Percentiles rank a stretch among this genome's conserved stretches.
Evolutionary conservation across 2,888 invertebrate species (phyloP).

Genomic region (Drosophila sordidapex): DNA sequence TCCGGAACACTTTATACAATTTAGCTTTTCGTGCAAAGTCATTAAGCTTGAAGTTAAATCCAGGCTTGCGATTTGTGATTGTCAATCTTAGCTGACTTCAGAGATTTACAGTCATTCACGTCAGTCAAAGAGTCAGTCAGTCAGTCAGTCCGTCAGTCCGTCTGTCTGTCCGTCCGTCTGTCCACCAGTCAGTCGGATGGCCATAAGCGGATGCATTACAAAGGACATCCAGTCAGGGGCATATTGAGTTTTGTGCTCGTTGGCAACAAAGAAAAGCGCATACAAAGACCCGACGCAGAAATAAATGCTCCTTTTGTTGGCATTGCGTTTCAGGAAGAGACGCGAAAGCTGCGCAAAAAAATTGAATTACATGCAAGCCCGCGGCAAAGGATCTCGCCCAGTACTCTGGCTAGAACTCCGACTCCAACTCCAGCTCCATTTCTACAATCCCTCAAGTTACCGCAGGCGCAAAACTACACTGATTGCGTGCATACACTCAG

Average conservation of each 20-base stretch:
- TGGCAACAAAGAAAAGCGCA: constrained; percentile 77
- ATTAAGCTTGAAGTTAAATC: constrained; percentile 72
- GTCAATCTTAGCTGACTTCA: constrained; percentile 49
- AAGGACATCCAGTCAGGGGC: constrained; percentile 70
- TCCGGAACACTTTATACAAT: constrained; percentile 63
- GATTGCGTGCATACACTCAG: constrained; percentile 53
- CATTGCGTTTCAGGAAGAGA: constrained; percentile 48
- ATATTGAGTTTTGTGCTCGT: constrained; percentile 74
- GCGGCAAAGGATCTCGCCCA: constrained; percentile 25
- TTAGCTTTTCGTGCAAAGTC: constrained; percentile 75
- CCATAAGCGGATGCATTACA: constrained; percentile 76
- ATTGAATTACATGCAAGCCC: constrained; percentile 77
- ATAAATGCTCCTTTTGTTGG: constrained; percentile 78
- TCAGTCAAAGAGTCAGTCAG: constrained; percentile 23
- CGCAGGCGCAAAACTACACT: constrained; percentile 80
- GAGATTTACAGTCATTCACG: constrained; percentile 60
- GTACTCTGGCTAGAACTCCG: not conserved
- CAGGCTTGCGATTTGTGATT: constrained; percentile 34
- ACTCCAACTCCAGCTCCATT: constrained; percentile 10
- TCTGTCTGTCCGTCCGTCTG: constrained; percentile 12
- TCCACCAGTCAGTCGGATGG: constrained; percentile 33
- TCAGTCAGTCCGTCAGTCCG: constrained; percentile 4
- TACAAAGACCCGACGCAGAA: constrained; percentile 75
- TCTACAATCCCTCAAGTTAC: constrained; percentile 54
- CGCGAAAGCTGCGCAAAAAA: constrained; percentile 37